These are phyloP conservation scores for Entelurus aequoreus DNA, from an alignment of 2,113 vertebrate genomes.

Conservation along the genomic window DNA sequence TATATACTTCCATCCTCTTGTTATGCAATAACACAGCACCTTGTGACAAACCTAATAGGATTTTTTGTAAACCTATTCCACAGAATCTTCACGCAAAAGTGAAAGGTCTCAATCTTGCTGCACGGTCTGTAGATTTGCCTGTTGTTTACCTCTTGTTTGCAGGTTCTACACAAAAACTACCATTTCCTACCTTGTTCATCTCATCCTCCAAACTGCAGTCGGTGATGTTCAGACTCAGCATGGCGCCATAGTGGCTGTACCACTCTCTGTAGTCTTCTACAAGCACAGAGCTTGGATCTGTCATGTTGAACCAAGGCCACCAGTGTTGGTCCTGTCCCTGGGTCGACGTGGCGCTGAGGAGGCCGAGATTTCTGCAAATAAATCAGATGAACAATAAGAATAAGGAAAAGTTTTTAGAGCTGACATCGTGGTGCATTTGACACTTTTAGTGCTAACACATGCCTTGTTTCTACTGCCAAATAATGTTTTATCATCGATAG, in stretches of 20 bases:
- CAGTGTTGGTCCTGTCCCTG: conserved; percentile 35
- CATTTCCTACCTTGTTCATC: conserved; percentile 67
- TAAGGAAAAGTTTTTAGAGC: neutral
- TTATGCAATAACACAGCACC: neutral
- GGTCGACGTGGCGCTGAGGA: conserved; percentile 43
- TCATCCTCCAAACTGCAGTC: conserved; percentile 71
- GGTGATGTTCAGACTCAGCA: conserved; percentile 59
- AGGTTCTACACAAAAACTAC: neutral
- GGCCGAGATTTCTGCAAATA: conserved; percentile 61
- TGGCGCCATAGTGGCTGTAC: conserved; percentile 58
- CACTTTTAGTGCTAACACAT: too few species aligned
- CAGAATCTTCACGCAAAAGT: too few species aligned
- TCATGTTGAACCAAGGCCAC: conserved; percentile 63
- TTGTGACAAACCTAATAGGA: too few species aligned
- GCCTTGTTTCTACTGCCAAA: too few species aligned
- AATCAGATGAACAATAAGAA: neutral
- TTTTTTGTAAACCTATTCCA: too few species aligned
- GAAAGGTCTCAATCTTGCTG: too few species aligned
- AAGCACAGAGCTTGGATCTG: conserved; percentile 58
- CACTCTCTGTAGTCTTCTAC: conserved; percentile 69
- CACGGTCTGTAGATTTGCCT: neutral
- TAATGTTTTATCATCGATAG: too few species aligned
- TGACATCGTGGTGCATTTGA: too few species aligned
- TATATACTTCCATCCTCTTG: conserved; percentile 19
- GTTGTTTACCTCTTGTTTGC: too few species aligned